phyloP scores from a whole-genome alignment of 2,888 invertebrate species.

The Drosophila birchii region DNA sequence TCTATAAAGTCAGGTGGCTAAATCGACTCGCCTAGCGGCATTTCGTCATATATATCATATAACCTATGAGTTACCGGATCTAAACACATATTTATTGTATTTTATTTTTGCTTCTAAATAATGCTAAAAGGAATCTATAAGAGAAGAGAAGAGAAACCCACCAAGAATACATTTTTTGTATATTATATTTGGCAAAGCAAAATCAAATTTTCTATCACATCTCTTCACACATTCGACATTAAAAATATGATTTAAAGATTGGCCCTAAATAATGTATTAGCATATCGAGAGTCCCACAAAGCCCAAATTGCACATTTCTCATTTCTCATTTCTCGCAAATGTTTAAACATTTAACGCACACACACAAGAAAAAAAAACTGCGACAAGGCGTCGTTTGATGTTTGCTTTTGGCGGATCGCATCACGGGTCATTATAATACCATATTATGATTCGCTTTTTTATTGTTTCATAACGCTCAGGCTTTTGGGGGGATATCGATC shows the following conservation, averaged over 20 bases:
- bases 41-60: no score
- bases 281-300: conserved; percentile 13
- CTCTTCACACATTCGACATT: conserved; percentile 6
- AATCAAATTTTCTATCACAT: background rate
- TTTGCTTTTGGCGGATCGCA: conserved; percentile 34
- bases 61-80: background rate
- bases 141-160: background rate
- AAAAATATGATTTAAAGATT: conserved; percentile 2
- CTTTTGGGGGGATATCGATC: conserved; percentile 41
- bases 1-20: background rate
- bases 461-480: conserved; percentile 70
- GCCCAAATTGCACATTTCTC: conserved; percentile 23
- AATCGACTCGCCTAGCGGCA: background rate
- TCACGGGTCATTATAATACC: conserved; percentile 50
- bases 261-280: conserved; percentile 2
- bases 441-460: conserved; percentile 68
- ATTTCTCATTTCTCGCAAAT: conserved; percentile 13
- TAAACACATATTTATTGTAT: background rate
- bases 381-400: conserved; percentile 24
- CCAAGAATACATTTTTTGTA: background rate
- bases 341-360: conserved; percentile 32
- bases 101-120: background rate
- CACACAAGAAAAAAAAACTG: conserved; percentile 15
- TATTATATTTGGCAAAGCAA: no score
- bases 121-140: background rate